Evolutionary conservation across 2,797 vertebrate species (phyloP), one percentile per base, ranked within the genome.

Genomic region (Rhinatrema bivittatum): DNA sequence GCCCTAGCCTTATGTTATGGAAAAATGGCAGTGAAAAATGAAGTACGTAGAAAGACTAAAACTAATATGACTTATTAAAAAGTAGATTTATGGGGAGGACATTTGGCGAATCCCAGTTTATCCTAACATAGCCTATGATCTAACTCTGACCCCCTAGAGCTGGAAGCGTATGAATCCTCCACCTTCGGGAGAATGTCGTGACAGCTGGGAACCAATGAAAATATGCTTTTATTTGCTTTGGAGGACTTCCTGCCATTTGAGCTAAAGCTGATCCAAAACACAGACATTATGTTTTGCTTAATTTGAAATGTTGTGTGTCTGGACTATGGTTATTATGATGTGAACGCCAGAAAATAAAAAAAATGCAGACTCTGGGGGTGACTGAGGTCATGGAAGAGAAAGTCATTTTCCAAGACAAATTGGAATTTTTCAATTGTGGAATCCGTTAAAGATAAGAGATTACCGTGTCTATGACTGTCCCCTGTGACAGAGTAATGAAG

Each of bases 391-490:
- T 8, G 4, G 24, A 56, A 24, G 25, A 16, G 47, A 32, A 56
- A 35, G 7, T 39, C 5, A 8, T 6, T 29, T 33, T 10, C 32
- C 17, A 35, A n/a, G 14, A 15, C 32, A 29, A 50, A 47, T 25
- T 22, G 37, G 50, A 32, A 17, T 33, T 23, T 32, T 12, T 21
- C 15, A 16, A 21, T 38, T 39, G 31, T 46, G 16, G 6, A 45
- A 20, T 17, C 34, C n/a, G 29, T 42, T 24, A 9, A 16, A 5
- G n/a, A n/a, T n/a, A n/a, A n/a, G n/a, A 41, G 17, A 46, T 53
- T 20, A 22, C 8, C 9, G 15, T 28, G 16, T 49, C 32, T 49
- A 49, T 42, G 33, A 9, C 33, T 41, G 5, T 28, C 51, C 30
- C 13, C 38, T 17, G 45, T 41, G 27, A 7, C 39, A 25, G 24